phyloP scores from a whole-genome alignment of 1,140 invertebrate genomes.

The Uloborus diversus region DNA sequence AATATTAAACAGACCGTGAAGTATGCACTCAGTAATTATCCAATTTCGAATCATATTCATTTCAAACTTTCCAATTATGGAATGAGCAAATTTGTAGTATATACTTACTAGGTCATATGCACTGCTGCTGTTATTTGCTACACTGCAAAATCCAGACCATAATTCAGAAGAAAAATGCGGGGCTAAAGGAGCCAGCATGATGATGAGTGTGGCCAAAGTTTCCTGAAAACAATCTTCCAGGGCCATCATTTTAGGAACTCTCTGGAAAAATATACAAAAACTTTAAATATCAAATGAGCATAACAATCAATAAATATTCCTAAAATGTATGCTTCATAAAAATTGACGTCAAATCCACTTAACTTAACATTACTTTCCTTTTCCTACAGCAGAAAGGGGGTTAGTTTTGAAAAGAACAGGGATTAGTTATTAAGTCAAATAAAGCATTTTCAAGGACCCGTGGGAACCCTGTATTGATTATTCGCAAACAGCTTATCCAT shows the following conservation, averaged over 20 bases:
- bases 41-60: neutral
- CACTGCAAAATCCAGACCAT: constrained; percentile 79
- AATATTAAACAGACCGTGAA: neutral
- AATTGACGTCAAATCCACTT: no score
- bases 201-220: constrained; percentile 79
- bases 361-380: no score
- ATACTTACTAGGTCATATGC: constrained; percentile 28
- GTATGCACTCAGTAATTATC: neutral
- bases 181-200: constrained; percentile 85
- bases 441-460: no score
- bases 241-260: constrained; percentile 30
- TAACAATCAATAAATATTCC: neutral
- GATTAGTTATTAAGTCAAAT: no score
- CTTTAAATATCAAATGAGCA: neutral
- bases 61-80: neutral
- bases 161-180: constrained; percentile 91
- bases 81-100: neutral
- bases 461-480: no score
- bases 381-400: no score
- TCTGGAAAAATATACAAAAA: constrained; percentile 3
- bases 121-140: constrained; percentile 29
- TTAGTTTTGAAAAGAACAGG: no score
- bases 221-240: constrained; percentile 71
- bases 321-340: neutral
- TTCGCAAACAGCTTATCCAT: no score